phyloP scores from a whole-genome alignment of 2,113 vertebrate genomes.

The Aldabrachelys gigantea region DNA sequence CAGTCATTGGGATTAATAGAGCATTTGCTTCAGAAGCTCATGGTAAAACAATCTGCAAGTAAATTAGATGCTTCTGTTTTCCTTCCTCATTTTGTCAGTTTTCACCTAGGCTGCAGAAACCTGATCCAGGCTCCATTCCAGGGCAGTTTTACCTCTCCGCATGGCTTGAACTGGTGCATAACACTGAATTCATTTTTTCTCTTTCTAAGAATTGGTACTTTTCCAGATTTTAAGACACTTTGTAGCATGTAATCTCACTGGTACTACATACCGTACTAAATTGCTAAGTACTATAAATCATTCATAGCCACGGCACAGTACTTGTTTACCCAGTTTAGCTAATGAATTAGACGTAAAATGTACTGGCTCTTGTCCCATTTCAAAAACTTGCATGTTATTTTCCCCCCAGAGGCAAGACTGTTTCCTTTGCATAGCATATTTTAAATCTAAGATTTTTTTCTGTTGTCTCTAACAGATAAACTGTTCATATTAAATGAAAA shows the following conservation, averaged over 20 bases:
- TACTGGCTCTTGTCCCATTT: slow-evolving; percentile 10
- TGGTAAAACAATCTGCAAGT: slow-evolving; percentile 30
- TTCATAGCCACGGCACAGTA: not conserved
- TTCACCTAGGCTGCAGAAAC: slow-evolving; percentile 8
- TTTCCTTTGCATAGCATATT: slow-evolving; percentile 22
- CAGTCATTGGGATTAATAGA: not conserved
- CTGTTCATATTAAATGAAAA: not conserved
- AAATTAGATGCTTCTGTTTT: slow-evolving; percentile 20
- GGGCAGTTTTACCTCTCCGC: slow-evolving; percentile 35
- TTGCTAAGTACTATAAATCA: slow-evolving; percentile 18
- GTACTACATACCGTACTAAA: slow-evolving; percentile 18
- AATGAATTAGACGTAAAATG: slow-evolving; percentile 34
- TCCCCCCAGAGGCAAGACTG: not conserved
- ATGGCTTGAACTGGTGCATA: slow-evolving; percentile 20
- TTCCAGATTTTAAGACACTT: slow-evolving; percentile 9
- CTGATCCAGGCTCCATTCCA: slow-evolving; percentile 19
- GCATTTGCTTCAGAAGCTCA: not conserved
- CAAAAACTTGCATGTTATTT: not conserved
- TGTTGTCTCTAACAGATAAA: slow-evolving; percentile 3
- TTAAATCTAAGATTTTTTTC: not conserved
- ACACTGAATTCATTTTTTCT: slow-evolving; percentile 14
- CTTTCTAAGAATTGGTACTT: not conserved
- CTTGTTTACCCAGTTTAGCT: not conserved
- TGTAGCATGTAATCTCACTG: not conserved
- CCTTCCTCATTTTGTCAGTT: slow-evolving; percentile 2